Conservation (phyloP, 2,797 vertebrate species). For the Gymnodraco acuticeps region DNA sequence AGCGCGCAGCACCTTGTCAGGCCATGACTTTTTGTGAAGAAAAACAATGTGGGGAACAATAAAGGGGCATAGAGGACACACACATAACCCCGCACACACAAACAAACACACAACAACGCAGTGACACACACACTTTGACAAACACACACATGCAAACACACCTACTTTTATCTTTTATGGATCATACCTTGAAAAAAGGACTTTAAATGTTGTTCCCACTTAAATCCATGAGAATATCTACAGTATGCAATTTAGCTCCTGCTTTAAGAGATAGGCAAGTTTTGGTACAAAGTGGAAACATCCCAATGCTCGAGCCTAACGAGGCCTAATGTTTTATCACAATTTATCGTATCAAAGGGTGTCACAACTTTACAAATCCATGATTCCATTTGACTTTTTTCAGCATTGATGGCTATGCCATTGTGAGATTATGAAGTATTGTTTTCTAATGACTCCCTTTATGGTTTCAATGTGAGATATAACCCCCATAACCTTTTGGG, state of each 20-base stretch:
- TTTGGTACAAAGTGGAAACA: not conserved
- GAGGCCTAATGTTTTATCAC: not conserved
- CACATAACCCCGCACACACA: constrained; percentile 6
- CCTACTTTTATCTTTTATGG: not conserved
- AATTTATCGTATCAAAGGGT: not conserved
- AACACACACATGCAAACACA: constrained; percentile 5
- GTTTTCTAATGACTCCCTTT: no score
- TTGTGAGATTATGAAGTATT: no score
- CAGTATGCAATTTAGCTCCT: not conserved
- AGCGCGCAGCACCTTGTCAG: constrained; percentile 81
- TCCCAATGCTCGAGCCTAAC: not conserved
- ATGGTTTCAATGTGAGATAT: no score
- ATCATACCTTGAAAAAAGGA: constrained; percentile 1
- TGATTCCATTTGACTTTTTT: no score
- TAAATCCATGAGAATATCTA: not conserved
- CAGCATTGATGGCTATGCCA: no score
- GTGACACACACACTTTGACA: not conserved
- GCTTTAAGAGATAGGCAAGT: not conserved
- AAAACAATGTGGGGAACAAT: constrained; percentile 81
- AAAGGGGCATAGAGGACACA: constrained; percentile 77
- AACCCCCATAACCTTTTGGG: no score
- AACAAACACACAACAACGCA: constrained; percentile 29
- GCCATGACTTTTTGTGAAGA: constrained; percentile 79
- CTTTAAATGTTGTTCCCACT: not conserved
- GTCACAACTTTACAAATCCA: no score